Percentiles rank a stretch among this genome's conserved stretches.
phyloP scores from a whole-genome alignment of 2,888 invertebrate genomes.

The Crossocerus cetratus region DNA sequence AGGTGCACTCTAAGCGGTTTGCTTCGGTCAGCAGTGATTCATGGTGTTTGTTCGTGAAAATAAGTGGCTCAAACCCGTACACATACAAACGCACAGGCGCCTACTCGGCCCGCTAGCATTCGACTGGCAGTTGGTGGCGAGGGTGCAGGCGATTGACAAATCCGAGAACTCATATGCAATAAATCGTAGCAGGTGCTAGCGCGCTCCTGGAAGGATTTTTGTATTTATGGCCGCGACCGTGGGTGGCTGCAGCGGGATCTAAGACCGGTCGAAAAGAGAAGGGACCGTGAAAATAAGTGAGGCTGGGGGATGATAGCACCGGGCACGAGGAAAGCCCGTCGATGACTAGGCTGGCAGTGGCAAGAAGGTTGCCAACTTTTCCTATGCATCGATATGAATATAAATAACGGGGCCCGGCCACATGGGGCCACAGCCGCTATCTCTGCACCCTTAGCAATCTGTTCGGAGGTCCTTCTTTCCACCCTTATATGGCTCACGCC shows the following conservation, averaged over 20 bases:
- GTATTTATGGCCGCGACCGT: constrained; percentile 62
- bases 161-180: constrained; percentile 75
- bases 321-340: constrained; percentile 8
- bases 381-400: constrained; percentile 69
- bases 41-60: constrained; percentile 57
- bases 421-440: constrained; percentile 30
- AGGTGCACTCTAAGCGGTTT: constrained; percentile 20
- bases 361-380: constrained; percentile 65
- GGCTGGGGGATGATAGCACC: constrained; percentile 18
- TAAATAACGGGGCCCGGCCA: constrained; percentile 58
- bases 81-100: no score
- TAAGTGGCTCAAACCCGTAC: constrained; percentile 48
- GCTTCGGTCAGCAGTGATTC: constrained; percentile 52
- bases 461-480: constrained; percentile 28
- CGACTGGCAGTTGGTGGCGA: neutral
- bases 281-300: constrained; percentile 36
- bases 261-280: constrained; percentile 25
- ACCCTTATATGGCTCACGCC: constrained; percentile 32
- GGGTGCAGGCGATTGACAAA: constrained; percentile 70
- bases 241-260: constrained; percentile 46
- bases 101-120: no score
- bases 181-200: constrained; percentile 64
- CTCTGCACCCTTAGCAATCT: constrained; percentile 41
- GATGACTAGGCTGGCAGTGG: constrained; percentile 23
- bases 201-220: constrained; percentile 59